phyloP scores from a whole-genome alignment of 2,888 invertebrate genomes.

The Brenthis daphne region DNA sequence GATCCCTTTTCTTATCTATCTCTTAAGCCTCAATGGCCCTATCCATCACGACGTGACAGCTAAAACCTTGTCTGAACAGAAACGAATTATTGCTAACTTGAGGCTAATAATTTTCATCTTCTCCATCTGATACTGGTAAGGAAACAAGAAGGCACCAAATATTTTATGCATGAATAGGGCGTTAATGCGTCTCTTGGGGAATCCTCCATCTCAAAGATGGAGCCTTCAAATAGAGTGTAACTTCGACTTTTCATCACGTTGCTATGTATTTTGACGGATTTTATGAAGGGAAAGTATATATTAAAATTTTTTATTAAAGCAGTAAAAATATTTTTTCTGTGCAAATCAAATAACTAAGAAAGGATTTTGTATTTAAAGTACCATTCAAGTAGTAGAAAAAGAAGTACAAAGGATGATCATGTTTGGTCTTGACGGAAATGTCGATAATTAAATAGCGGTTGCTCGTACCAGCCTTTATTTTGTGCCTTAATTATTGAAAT shows the following conservation, averaged over 20 bases:
- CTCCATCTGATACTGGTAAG: slow-evolving; percentile 29
- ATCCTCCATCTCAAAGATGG: slow-evolving; percentile 9
- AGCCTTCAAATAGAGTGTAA: slow-evolving; percentile 15
- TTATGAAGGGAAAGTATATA: background rate
- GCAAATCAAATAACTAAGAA: too few relatives aligned
- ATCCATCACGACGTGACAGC: slow-evolving; percentile 35
- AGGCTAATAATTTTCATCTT: slow-evolving; percentile 46
- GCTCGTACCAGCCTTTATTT: too few relatives aligned
- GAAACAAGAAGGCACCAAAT: slow-evolving; percentile 7
- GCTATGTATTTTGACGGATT: background rate
- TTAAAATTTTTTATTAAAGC: background rate
- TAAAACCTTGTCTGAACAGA: slow-evolving; percentile 37
- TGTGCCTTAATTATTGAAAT: too few relatives aligned
- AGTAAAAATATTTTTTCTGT: background rate
- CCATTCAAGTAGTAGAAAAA: too few relatives aligned
- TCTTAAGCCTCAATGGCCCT: slow-evolving; percentile 26
- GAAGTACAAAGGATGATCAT: too few relatives aligned
- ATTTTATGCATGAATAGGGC: slow-evolving; percentile 40
- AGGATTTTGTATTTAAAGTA: too few relatives aligned
- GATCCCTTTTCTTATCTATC: slow-evolving; percentile 36
- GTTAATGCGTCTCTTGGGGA: slow-evolving; percentile 43
- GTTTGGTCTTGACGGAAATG: too few relatives aligned
- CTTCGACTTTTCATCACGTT: slow-evolving; percentile 11
- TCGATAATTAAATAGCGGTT: too few relatives aligned
- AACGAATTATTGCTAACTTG: slow-evolving; percentile 40